These are phyloP conservation scores for Hippolais icterina DNA, from an alignment of 2,113 vertebrate species.

Conservation along the genomic window DNA sequence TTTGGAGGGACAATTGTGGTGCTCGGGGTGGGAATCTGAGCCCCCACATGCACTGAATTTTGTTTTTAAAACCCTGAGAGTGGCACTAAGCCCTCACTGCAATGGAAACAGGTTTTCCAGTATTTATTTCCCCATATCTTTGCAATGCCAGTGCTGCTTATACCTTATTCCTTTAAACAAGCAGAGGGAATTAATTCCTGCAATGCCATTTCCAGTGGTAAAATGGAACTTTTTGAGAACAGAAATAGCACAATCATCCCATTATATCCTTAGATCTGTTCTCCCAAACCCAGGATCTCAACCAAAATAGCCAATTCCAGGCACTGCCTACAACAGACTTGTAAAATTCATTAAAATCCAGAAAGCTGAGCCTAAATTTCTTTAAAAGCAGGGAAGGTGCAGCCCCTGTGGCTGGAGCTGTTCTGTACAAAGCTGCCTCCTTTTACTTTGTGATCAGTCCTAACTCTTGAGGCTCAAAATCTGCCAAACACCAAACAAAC, in stretches of 20 bases:
- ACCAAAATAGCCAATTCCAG: neutral
- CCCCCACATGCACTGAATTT: neutral
- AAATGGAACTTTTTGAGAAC: neutral
- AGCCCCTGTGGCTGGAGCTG: neutral
- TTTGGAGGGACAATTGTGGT: neutral
- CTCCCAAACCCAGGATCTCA: neutral
- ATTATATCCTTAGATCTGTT: neutral
- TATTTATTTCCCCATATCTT: neutral
- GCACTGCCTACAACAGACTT: neutral
- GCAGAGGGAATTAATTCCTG: neutral
- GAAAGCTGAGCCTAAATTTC: neutral
- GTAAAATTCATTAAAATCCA: neutral
- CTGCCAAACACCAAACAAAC: neutral
- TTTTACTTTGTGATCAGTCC: neutral
- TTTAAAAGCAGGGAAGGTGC: neutral
- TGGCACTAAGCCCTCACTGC: neutral
- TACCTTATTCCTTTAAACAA: neutral
- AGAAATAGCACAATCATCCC: neutral
- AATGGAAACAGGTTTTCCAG: neutral
- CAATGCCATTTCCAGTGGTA: neutral
- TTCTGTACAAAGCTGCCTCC: neutral
- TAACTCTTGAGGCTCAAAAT: neutral
- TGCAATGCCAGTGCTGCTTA: neutral
- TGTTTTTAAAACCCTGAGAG: neutral
- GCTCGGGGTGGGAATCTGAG: neutral